Percentiles rank a stretch among this genome's conserved stretches.
Evolutionary conservation across 1,140 invertebrate species (phyloP).

Genomic region (Cephus cinctus): DNA sequence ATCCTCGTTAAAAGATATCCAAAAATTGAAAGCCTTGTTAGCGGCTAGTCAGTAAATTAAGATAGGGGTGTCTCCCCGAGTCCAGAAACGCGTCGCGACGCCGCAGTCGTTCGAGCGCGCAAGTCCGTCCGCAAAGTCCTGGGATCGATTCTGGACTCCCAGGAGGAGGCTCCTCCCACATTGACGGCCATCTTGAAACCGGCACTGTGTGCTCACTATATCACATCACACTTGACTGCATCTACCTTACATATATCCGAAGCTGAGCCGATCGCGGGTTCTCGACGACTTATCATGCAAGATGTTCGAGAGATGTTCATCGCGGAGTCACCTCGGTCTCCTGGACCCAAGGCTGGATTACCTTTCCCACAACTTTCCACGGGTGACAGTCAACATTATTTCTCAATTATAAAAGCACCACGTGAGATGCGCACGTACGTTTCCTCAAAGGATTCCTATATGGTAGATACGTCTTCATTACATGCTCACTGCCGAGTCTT

Average conservation of each 20-base stretch:
- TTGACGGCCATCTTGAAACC: conserved; percentile 54
- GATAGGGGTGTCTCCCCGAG: conserved; percentile 19
- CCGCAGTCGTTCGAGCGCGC: conserved; percentile 32
- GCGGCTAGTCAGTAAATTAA: conserved; percentile 38
- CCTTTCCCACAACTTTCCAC: too few relatives aligned
- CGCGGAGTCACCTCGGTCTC: too few relatives aligned
- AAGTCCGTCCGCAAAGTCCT: conserved; percentile 46
- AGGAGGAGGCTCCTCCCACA: conserved; percentile 55
- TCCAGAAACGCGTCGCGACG: background rate
- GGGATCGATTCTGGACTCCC: conserved; percentile 53
- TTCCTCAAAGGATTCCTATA: too few relatives aligned
- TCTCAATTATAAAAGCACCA: too few relatives aligned
- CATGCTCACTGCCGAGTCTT: too few relatives aligned
- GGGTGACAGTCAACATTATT: too few relatives aligned
- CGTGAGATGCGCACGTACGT: too few relatives aligned
- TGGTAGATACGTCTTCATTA: too few relatives aligned
- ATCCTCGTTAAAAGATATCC: conserved; percentile 41
- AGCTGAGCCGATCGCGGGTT: too few relatives aligned
- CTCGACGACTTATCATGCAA: too few relatives aligned
- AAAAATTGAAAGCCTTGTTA: conserved; percentile 40
- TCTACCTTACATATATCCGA: conserved; percentile 40
- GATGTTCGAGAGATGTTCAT: too few relatives aligned
- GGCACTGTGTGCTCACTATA: conserved; percentile 46
- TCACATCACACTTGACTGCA: conserved; percentile 52
- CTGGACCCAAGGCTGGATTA: too few relatives aligned